These are phyloP conservation scores for Nymphalis polychloros DNA, from an alignment of 2,888 invertebrate species.

Conservation along the genomic window DNA sequence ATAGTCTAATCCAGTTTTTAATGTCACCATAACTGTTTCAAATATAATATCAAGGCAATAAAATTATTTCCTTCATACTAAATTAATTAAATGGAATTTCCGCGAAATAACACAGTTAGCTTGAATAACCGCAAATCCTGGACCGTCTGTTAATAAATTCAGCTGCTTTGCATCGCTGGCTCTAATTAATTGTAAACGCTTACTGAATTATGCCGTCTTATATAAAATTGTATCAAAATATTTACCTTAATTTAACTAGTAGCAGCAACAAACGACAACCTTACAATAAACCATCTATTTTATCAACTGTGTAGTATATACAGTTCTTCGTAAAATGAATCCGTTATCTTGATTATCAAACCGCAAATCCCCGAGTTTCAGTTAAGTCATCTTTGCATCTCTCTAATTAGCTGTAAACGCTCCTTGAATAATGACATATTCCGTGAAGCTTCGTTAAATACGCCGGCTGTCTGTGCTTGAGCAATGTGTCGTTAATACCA, in stretches of 20 bases:
- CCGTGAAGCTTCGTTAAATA: slow-evolving; percentile 15
- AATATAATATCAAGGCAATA: neutral
- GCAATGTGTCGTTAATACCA: neutral
- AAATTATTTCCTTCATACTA: neutral
- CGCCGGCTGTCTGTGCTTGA: neutral
- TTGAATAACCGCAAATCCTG: slow-evolving; percentile 23
- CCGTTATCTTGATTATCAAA: neutral
- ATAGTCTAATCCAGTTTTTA: too few relatives aligned
- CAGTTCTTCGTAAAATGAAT: too few relatives aligned
- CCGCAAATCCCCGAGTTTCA: neutral
- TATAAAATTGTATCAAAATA: slow-evolving; percentile 3
- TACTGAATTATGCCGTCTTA: slow-evolving; percentile 20
- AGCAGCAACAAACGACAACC: too few relatives aligned
- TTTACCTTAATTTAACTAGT: neutral
- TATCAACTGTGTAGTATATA: too few relatives aligned
- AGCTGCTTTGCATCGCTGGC: slow-evolving; percentile 26
- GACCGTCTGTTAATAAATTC: slow-evolving; percentile 22
- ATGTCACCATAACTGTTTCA: neutral
- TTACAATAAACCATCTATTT: too few relatives aligned
- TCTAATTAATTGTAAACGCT: slow-evolving; percentile 33
- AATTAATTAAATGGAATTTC: slow-evolving; percentile 17
- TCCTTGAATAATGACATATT: slow-evolving; percentile 14
- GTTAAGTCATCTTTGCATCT: slow-evolving; percentile 5
- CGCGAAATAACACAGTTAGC: slow-evolving; percentile 21
- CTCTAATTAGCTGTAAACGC: slow-evolving; percentile 8